Evolutionary conservation across 2,888 invertebrate species (phyloP).

Genomic region (Dolomedes plantarius): DNA sequence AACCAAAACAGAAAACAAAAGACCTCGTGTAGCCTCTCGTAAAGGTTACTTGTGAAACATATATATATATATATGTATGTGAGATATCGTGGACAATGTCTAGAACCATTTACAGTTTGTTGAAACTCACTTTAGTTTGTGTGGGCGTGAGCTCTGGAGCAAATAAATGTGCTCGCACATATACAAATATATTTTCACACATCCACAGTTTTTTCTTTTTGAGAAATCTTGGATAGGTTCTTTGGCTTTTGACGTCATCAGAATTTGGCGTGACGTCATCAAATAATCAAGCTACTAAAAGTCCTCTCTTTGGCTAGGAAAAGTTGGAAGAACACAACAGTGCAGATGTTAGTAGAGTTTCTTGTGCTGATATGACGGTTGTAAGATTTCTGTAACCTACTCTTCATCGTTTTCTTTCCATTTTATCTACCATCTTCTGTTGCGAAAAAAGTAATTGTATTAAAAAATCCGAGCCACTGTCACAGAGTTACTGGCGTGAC

Average conservation of each 20-base stretch:
- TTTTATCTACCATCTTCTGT: constrained; percentile 61
- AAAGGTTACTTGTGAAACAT: constrained; percentile 63
- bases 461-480: constrained; percentile 55
- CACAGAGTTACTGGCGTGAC: constrained; percentile 56
- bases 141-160: constrained; percentile 27
- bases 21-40: constrained; percentile 37
- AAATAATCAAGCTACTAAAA: constrained; percentile 56
- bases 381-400: constrained; percentile 44
- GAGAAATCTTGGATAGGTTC: constrained; percentile 73
- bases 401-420: constrained; percentile 49
- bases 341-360: constrained; percentile 70
- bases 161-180: constrained; percentile 44
- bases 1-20: constrained; percentile 33
- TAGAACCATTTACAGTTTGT: constrained; percentile 58
- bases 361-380: constrained; percentile 72
- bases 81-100: constrained; percentile 66
- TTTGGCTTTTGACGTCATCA: constrained; percentile 81
- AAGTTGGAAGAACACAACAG: constrained; percentile 72
- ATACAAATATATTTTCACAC: constrained; percentile 59
- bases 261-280: constrained; percentile 77
- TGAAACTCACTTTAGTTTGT: constrained; percentile 34
- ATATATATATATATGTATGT: constrained; percentile 57
- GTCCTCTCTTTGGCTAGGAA: constrained; percentile 72
- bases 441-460: constrained; percentile 51
- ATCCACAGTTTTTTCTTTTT: constrained; percentile 27